Evolutionary conservation across 2,888 invertebrate species (phyloP), one percentile per base, ranked within the genome.

Genomic region (Limenitis camilla): DNA sequence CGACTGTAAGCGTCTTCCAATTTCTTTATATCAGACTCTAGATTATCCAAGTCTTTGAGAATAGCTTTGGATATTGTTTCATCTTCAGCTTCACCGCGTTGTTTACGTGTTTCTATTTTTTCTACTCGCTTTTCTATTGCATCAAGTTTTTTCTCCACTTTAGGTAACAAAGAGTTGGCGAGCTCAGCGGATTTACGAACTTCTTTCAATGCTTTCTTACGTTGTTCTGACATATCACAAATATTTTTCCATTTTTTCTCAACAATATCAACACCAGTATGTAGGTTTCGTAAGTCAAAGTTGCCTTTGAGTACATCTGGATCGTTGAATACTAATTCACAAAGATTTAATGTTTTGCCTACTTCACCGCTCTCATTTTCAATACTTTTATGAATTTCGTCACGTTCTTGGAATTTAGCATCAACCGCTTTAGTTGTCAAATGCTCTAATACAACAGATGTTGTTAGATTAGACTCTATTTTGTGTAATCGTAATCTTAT

Each of bases 231-330:
- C 69, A 90, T 88, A 3, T 91, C 90, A 67, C 94, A 95, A 2
- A 94, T 91, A 40, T 89, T 89, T 65, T 92, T 93, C 95, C 95
- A 95, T 58, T 94, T 90, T 68, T 91, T 91, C 65, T 95, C 94
- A 8, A 95, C 82, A 52, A 91, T 91, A 47, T 93, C 91, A 46
- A 92, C 90, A 0, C 93, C 92, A 0, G 85, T 83, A 30, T 90
- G 90, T 8, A 95, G 84, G 47, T 91, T 90, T 35, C 92, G 90
- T 0, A 92, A 90, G 58, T 93, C 92, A 48, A 94, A 92, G 62
- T 93, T 91, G 0, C 91, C 90, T 66, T 92, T 92, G 76, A 91
- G 90, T 0, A 91, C 88, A 61, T 94, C 93, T 2, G 92, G 90
- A 65, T 95, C 94, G 64, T 90, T 93, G 41, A 95, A 80, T 2